Evolutionary conservation across 2,888 invertebrate species (phyloP), one percentile per base, ranked within the genome.

Genomic region (Leptopterna dolabrata): DNA sequence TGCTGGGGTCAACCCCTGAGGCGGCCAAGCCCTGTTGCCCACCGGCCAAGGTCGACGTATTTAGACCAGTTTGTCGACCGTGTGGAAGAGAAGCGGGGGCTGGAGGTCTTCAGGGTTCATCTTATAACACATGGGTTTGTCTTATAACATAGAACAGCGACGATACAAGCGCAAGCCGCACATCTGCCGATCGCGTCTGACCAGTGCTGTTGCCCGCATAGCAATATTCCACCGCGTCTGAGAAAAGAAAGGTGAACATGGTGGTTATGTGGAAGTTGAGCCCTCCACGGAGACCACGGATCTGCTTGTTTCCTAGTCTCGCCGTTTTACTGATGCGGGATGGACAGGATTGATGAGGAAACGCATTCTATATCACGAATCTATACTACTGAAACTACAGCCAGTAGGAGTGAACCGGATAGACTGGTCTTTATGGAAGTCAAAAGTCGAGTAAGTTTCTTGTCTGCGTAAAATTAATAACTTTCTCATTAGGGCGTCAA

Each of bases 11-110:
- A 87, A 80, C 73, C 85, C 83, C 83, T 83, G 83, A 83, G 83
- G 83, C 83, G 83, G 86, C 86, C 86, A 86, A 86, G 86, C 86
- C 86, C 86, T 87, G 41, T 27, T 71, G 73, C 73, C 47, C 80
- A 78, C 78, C 78, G 78, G 86, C 86, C 86, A 87, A 87, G 86
- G 86, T 87, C 86, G 85, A 87, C 86, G 80, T 87, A 87, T 87
- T 87, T 87, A 87, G 86, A 87, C 86, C 86, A 80, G 86, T 87
- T 87, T 87, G 86, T 87, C 24, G 76, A 47, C 13, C 45, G 24
- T 14, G 30, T 9, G 24, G 76, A n/a, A 27, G 45, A 76, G 45
- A 47, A 76, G 29, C 14, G 4, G 76, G 30, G 76, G 63, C 71
- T 19, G 70, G 83, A 41, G 83, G 85, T 85, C 73, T 85, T 47